Percentiles rank a stretch among this genome's conserved stretches.
Conservation (phyloP, 37 sponge, comb jelly and placozoan species). For the Axinella damicornis region DNA sequence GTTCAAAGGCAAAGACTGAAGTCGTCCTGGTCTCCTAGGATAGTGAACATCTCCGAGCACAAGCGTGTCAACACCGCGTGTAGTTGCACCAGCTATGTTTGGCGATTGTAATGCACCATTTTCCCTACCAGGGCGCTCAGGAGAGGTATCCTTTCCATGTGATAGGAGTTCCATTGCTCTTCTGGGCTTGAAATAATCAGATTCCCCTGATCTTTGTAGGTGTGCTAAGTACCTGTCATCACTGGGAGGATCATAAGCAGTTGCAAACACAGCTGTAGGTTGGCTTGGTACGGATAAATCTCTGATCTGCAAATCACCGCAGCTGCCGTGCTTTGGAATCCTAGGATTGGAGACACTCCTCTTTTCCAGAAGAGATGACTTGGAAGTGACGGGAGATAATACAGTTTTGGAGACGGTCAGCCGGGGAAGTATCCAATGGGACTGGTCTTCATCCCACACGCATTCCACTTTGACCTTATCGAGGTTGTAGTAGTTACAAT, state of each 20-base stretch:
- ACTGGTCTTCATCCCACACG: constrained; percentile 72
- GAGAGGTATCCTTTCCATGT: neutral
- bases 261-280: neutral
- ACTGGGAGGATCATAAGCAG: neutral
- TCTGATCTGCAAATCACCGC: neutral
- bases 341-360: neutral
- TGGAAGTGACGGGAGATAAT: constrained; percentile 18
- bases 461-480: constrained; percentile 81
- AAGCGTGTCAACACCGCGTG: constrained; percentile 38
- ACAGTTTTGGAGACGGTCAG: constrained; percentile 31
- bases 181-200: constrained; percentile 87
- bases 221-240: constrained; percentile 41
- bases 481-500: constrained; percentile 98
- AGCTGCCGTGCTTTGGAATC: neutral
- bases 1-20: constrained; percentile 34
- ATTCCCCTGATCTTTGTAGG: constrained; percentile 24
- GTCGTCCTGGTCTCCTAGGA: constrained; percentile 29
- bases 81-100: constrained; percentile 30
- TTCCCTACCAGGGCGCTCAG: neutral
- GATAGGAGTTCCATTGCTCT: constrained; percentile 75
- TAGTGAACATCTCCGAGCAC: constrained; percentile 30
- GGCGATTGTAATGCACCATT: neutral
- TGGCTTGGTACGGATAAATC: neutral
- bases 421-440: constrained; percentile 82
- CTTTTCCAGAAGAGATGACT: neutral